Evolutionary conservation across 2,888 invertebrate genomes (phyloP), one percentile per base, ranked within the genome.

Genomic region (Apomyelois bistriatella): DNA sequence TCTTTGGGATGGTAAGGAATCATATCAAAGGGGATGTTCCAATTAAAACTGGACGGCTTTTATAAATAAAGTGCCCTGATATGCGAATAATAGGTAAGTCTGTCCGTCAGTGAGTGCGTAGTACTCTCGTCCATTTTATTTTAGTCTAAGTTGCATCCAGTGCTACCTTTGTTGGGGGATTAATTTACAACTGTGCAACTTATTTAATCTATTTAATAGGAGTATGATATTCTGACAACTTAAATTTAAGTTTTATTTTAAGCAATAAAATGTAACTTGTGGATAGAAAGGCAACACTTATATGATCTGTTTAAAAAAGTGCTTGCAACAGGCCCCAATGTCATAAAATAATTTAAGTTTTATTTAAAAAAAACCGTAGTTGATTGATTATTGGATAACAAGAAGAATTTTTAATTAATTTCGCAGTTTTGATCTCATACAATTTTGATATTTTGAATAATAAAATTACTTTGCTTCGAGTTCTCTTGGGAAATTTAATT

Each of bases 11-110:
- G 28, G 57, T 61, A 58, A 58, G 58, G 61, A 66, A 64, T 48
- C 57, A 16, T 65, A 61, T 64, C 70, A 68, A 66, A 66, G 69
- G 68, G 71, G 80, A 81, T 79, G 74, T 77, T 59, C 70, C 86
- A 71, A 58, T 55, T 68, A 64, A 73, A 66, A 79, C 64, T 87
- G 86, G 87, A 53, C 71, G 68, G 48, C 68, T 66, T 82, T 82
- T 85, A 89, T 85, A 85, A 84, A 85, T 89, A 89, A 87, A 87
- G 82, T 79, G 78, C 76, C 72, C 78, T 82, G 85, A 85, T 85
- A 85, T 84, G 83, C 82, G 81, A 87, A 86, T 88, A 85, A 86
- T 85, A 85, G 85, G 81, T 80, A 85, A 85, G 78, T 80, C 74
- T 70, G 75, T 72, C 73, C 62, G 74, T 77, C 79, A 64, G 70